Evolutionary conservation across 1,140 invertebrate genomes (phyloP).

Genomic region (Bombus vancouverensis): DNA sequence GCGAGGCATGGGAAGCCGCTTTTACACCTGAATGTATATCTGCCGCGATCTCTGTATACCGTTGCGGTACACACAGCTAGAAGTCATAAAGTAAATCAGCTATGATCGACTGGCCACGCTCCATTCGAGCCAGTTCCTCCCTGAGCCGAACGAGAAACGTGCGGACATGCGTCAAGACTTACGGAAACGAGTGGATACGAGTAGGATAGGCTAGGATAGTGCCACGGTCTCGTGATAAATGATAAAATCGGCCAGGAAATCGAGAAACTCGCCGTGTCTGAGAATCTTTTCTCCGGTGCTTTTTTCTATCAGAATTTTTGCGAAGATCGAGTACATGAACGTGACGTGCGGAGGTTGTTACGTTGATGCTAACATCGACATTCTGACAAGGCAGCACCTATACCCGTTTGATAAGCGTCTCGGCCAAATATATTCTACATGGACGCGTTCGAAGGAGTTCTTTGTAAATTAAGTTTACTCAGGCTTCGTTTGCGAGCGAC

Average conservation of each 20-base stretch:
- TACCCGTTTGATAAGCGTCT: slow-evolving; percentile 1
- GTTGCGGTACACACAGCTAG: slow-evolving; percentile 45
- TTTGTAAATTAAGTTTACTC: slow-evolving; percentile 12
- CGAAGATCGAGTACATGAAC: not conserved
- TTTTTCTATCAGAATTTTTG: not conserved
- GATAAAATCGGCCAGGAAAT: slow-evolving; percentile 45
- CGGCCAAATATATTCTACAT: not conserved
- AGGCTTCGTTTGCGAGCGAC: not conserved
- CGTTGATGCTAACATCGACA: too few species aligned
- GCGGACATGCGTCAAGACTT: slow-evolving; percentile 22
- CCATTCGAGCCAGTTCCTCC: slow-evolving; percentile 56
- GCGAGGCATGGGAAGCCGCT: slow-evolving; percentile 40
- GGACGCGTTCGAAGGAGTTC: not conserved
- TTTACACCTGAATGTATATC: slow-evolving; percentile 62
- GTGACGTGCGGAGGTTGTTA: not conserved
- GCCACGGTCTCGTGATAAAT: slow-evolving; percentile 39
- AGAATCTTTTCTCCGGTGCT: not conserved
- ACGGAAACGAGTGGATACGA: slow-evolving; percentile 2
- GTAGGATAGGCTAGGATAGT: not conserved
- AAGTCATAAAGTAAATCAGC: slow-evolving; percentile 67
- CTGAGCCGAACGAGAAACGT: slow-evolving; percentile 19
- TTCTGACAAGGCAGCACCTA: not conserved
- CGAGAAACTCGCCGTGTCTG: slow-evolving; percentile 2
- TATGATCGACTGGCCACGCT: slow-evolving; percentile 51
- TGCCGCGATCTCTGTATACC: slow-evolving; percentile 54